Evolutionary conservation across 2,888 invertebrate species (phyloP).

Genomic region (Stenodera caucasica): DNA sequence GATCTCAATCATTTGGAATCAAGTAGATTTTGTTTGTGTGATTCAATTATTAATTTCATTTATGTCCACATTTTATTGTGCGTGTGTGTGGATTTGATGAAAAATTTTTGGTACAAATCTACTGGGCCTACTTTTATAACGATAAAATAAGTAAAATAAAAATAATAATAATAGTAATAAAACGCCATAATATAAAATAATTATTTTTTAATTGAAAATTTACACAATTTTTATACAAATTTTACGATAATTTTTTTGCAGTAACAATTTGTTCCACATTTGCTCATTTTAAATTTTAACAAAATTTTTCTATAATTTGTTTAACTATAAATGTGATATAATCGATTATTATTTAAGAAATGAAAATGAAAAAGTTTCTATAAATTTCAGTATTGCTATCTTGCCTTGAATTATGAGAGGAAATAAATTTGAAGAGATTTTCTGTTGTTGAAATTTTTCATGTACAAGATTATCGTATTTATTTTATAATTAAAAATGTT

Average conservation of each 20-base stretch:
- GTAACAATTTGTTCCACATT: neutral
- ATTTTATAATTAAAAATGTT: too few species aligned
- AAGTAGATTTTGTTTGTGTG: neutral
- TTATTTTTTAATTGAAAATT: neutral
- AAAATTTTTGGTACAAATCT: conserved; percentile 11
- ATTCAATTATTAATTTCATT: neutral
- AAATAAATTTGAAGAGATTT: neutral
- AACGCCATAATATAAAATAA: neutral
- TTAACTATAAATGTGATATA: neutral
- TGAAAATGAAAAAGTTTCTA: neutral
- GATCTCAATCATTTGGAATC: too few species aligned
- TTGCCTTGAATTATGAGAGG: neutral
- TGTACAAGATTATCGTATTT: neutral
- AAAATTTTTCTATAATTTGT: neutral
- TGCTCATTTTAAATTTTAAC: neutral
- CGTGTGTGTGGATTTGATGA: conserved; percentile 13
- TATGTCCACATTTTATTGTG: neutral
- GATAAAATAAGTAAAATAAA: neutral
- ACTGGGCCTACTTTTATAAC: conserved; percentile 7
- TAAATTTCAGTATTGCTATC: conserved; percentile 2
- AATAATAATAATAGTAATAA: neutral
- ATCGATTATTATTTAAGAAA: neutral
- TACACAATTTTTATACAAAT: conserved; percentile 3
- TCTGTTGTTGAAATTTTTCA: neutral
- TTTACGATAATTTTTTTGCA: neutral